Evolutionary conservation across 2,888 invertebrate species (phyloP), one percentile per base, ranked within the genome.

Genomic region (Opisthograptis luteolata): DNA sequence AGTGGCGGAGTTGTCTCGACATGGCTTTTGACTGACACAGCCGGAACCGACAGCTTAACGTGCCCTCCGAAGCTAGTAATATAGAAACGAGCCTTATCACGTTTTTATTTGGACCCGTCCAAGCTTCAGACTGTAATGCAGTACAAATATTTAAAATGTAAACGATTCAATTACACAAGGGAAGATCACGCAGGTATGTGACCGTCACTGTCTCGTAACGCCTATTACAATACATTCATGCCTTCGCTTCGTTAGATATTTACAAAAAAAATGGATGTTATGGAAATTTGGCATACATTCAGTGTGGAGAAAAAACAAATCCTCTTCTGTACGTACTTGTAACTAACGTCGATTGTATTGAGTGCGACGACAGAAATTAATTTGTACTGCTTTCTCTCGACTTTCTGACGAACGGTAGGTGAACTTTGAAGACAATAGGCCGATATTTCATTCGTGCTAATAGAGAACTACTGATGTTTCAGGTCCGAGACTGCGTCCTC

Each of bases 81-180:
- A n/a, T n/a, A n/a, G n/a, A n/a, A n/a, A n/a, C n/a, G n/a, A n/a
- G n/a, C n/a, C n/a, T n/a, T n/a, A n/a, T n/a, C n/a, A n/a, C n/a
- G n/a, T n/a, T n/a, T n/a, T n/a, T n/a, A n/a, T n/a, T n/a, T n/a
- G n/a, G n/a, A n/a, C n/a, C n/a, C n/a, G n/a, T n/a, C n/a, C n/a
- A n/a, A n/a, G n/a, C n/a, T n/a, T n/a, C n/a, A n/a, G n/a, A n/a
- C n/a, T n/a, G 22, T 22, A 4, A 25, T 36, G 41, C 25, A 41
- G 45, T 45, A 20, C 41, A 45, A 52, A 15, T 52, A 52, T 46
- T 52, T 42, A 42, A 42, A 51, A 45, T 43, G 36, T 8, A 32
- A 3, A 2, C 15, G n/a, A n/a, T 30, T 15, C 14, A 15, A 15
- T 14, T 25, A n/a, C 1, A 25, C 9, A 25, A n/a, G 12, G n/a